These are phyloP conservation scores for Pogonognathellus flavescens DNA, from an alignment of 1,140 invertebrate genomes.

Conservation along the genomic window DNA sequence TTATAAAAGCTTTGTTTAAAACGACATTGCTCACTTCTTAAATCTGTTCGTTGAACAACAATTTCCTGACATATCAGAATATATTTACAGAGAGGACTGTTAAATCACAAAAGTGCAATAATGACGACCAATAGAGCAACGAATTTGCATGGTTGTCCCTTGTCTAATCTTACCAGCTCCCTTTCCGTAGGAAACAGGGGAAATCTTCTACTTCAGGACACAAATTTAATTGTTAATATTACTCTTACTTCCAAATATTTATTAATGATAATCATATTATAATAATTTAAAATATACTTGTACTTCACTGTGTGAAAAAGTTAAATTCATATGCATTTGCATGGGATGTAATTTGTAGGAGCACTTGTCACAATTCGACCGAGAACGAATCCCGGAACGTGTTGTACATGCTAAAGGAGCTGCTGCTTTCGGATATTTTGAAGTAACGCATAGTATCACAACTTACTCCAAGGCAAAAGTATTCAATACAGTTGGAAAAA, in stretches of 20 bases:
- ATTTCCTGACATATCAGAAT: too few relatives aligned
- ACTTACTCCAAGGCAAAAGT: conserved; percentile 67
- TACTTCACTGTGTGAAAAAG: too few relatives aligned
- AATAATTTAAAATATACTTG: neutral
- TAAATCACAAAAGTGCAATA: neutral
- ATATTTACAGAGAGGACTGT: too few relatives aligned
- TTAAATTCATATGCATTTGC: too few relatives aligned
- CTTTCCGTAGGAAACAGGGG: conserved; percentile 87
- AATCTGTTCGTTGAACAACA: too few relatives aligned
- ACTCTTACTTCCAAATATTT: conserved; percentile 68
- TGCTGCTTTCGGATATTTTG: conserved; percentile 64
- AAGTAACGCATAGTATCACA: conserved; percentile 59
- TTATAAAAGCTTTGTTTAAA: too few relatives aligned
- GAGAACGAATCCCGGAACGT: conserved; percentile 95
- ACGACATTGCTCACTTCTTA: too few relatives aligned
- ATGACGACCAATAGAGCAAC: conserved; percentile 20
- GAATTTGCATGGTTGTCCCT: conserved; percentile 71
- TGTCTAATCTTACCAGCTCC: conserved; percentile 73
- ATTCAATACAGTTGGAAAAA: conserved; percentile 60
- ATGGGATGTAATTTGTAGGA: conserved; percentile 70
- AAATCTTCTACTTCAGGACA: conserved; percentile 89
- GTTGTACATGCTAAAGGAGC: conserved; percentile 97
- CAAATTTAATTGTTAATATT: conserved; percentile 73
- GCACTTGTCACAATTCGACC: conserved; percentile 88
- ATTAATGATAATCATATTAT: conserved; percentile 72